Conservation (phyloP, 2,888 invertebrate species). For the Apotomis capreana region DNA sequence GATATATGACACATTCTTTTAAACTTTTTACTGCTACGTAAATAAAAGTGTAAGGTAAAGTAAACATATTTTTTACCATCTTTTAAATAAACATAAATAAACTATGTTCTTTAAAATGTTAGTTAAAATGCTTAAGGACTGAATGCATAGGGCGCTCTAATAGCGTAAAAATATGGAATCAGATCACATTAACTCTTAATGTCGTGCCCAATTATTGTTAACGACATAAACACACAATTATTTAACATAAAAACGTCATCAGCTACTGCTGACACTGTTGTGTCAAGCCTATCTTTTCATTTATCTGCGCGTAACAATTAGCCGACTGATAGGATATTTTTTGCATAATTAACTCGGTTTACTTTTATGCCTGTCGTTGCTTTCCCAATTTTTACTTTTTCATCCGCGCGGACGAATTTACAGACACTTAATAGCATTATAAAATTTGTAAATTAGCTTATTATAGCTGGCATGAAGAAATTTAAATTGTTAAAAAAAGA, state of each 20-base stretch:
- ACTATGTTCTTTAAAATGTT: no score
- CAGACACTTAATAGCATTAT: background rate
- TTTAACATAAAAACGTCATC: constrained; percentile 62
- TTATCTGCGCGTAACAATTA: background rate
- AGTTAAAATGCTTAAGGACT: no score
- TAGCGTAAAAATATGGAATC: no score
- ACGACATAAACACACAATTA: constrained; percentile 54
- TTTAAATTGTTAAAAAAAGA: constrained; percentile 20
- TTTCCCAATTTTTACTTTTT: background rate
- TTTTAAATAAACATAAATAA: no score
- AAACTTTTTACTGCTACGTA: no score
- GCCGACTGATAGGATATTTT: constrained; percentile 1
- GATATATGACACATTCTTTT: no score
- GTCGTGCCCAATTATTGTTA: constrained; percentile 61
- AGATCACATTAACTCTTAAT: constrained; percentile 50
- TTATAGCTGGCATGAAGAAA: constrained; percentile 5
- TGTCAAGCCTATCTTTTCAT: constrained; percentile 14
- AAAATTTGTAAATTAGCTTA: background rate
- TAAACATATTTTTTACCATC: no score
- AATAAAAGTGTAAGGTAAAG: no score
- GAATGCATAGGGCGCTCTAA: no score
- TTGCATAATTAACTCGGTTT: constrained; percentile 1
- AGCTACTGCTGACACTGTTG: background rate
- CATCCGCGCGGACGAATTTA: no score
- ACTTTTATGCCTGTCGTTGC: background rate